Percentiles rank a stretch among this genome's conserved stretches.
phyloP scores from a whole-genome alignment of 2,888 invertebrate species.

The Troides oblongomaculatus region DNA sequence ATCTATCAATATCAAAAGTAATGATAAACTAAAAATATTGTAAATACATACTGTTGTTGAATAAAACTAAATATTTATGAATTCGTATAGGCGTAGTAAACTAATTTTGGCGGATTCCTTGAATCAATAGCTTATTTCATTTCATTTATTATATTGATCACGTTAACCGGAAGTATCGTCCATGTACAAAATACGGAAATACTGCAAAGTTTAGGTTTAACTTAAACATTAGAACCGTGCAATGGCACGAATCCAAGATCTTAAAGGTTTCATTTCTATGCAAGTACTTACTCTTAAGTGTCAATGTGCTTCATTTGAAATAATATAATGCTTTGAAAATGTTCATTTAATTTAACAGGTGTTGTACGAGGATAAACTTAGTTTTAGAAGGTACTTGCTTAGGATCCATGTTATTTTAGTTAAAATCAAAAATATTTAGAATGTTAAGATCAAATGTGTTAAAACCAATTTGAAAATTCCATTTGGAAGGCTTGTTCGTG shows the following conservation, averaged over 20 bases:
- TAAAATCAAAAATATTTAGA: not conserved
- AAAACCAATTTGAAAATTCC: too few species aligned
- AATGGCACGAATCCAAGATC: not conserved
- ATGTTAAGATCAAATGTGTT: not conserved
- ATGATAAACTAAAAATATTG: too few species aligned
- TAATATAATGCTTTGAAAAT: not conserved
- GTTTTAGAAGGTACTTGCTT: not conserved
- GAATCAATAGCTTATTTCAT: too few species aligned
- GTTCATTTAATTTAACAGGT: not conserved
- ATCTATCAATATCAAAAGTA: too few species aligned
- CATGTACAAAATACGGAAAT: not conserved
- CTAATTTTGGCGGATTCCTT: too few species aligned
- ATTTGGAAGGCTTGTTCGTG: too few species aligned
- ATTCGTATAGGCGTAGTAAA: too few species aligned
- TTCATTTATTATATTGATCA: too few species aligned
- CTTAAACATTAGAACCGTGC: not conserved
- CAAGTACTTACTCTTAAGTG: not conserved
- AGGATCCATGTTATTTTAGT: too few species aligned
- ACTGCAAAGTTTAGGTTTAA: too few species aligned
- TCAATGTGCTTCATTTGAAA: not conserved
- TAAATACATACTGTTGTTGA: too few species aligned
- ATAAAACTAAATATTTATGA: too few species aligned
- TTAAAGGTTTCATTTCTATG: not conserved
- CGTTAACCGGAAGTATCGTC: not conserved
- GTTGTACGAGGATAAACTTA: not conserved